Evolutionary conservation across 2,113 vertebrate genomes (phyloP).

Genomic region (Chinchilla lanigera): DNA sequence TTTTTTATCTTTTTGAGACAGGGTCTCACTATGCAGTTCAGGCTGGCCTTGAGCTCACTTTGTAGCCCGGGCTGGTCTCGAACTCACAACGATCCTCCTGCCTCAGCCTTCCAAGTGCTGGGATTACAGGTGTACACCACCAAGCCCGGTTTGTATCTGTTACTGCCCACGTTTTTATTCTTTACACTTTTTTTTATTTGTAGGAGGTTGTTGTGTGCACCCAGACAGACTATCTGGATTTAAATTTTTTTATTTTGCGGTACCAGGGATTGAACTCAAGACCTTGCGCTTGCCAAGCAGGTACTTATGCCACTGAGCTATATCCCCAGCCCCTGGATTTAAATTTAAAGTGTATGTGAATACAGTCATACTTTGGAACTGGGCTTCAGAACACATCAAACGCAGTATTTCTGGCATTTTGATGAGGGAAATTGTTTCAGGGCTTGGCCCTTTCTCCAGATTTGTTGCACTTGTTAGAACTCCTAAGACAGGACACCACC

Average conservation of each 20-base stretch:
- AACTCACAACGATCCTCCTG: too few relatives aligned
- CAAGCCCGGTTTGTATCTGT: not conserved
- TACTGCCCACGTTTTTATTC: not conserved
- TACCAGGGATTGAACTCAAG: too few relatives aligned
- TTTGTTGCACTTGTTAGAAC: not conserved
- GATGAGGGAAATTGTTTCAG: not conserved
- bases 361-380: not conserved
- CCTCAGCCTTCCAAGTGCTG: too few relatives aligned
- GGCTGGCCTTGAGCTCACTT: too few relatives aligned
- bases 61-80: too few relatives aligned
- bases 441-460: not conserved
- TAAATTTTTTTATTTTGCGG: too few relatives aligned
- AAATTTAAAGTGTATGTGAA: not conserved
- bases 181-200: not conserved
- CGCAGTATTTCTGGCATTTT: not conserved
- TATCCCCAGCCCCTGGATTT: too few relatives aligned
- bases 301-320: too few relatives aligned
- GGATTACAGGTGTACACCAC: too few relatives aligned
- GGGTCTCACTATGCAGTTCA: too few relatives aligned
- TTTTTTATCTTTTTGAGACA: too few relatives aligned
- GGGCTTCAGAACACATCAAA: not conserved
- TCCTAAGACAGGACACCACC: not conserved
- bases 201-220: not conserved
- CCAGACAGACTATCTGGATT: not conserved
- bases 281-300: too few relatives aligned